Base-by-base conservation (phyloP, 2,888 invertebrate species). In the Campoplex capitator region DNA sequence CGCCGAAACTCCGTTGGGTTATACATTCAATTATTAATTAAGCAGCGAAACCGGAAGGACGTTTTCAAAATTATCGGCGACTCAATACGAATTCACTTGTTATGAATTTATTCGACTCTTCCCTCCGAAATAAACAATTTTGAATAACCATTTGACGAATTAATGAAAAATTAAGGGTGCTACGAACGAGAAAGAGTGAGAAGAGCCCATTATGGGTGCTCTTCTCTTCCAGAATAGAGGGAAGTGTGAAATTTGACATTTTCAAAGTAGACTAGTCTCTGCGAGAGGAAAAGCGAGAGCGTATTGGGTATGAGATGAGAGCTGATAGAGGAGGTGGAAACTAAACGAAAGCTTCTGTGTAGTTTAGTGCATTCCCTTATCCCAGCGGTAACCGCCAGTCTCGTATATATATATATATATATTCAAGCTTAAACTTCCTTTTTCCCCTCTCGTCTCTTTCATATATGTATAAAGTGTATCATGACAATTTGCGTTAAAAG, bases 401-500 rank as follows among this genome's bases (percentile, higher is more conserved):
- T 23, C 16, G n/a, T 65, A 65, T 65, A 23, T 23, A 23, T 23
- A 23, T 23, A 23, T 23, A 23, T 23, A 23, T 65, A 45, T 65
- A 65, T 65, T 76, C 48, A 32, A 58, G 74, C 74, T 70, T 23
- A 28, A 68, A 65, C 35, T 74, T 45, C 28, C 35, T 35, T 48
- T 75, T 79, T 74, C 62, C 35, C 54, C 42, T 7, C 48, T 35
- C 16, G 51, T 51, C 16, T 35, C 71, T 58, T 68, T 45, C 75
- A 75, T 75, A 62, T 76, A 28, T 32, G 45, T 35, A 68, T 70
- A 45, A 45, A 18, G 18, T 35, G 48, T 65, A 56, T 35, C 65
- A 23, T 73, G 81, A 86, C 84, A 77, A 84, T 86, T 86, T 86
- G 77, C 86, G 80, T 86, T 84, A 62, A 84, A 86, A 86, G 84